phyloP scores from a whole-genome alignment of 2,113 vertebrate species.

The Corapipo altera region DNA sequence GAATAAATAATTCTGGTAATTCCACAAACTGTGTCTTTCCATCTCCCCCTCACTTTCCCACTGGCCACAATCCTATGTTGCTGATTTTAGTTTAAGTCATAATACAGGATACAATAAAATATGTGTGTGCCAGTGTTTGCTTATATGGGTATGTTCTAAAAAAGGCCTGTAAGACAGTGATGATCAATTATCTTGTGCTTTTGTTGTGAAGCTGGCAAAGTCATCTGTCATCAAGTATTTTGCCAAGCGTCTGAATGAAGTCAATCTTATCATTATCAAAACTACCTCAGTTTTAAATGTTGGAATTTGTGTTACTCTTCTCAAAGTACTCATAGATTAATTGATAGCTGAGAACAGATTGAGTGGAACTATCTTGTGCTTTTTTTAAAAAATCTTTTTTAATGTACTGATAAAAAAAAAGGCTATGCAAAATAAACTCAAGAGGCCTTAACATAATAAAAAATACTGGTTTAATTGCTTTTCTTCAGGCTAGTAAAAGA shows the following conservation, averaged over 20 bases:
- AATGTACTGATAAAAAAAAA: not conserved
- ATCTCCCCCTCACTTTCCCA: not conserved
- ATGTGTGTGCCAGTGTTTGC: accelerated
- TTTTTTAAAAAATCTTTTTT: not conserved
- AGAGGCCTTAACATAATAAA: not conserved
- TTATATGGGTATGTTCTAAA: not conserved
- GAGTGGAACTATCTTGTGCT: not conserved
- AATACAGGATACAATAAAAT: not conserved
- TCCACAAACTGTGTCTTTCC: not conserved
- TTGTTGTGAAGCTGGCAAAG: not conserved
- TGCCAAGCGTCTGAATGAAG: not conserved
- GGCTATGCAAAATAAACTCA: not conserved
- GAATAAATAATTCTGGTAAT: not conserved
- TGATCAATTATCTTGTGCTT: not conserved
- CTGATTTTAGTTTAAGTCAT: not conserved
- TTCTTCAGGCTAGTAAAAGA: not conserved
- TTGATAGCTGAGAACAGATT: not conserved
- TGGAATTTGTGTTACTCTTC: not conserved
- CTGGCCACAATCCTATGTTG: accelerated
- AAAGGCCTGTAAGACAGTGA: not conserved
- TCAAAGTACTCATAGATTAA: not conserved
- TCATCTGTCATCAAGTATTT: not conserved
- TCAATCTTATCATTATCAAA: not conserved
- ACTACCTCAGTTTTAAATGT: not conserved
- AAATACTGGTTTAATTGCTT: not conserved